phyloP scores from a whole-genome alignment of 53 echinoderm and acorn worm genomes.

The Crossaster papposus region DNA sequence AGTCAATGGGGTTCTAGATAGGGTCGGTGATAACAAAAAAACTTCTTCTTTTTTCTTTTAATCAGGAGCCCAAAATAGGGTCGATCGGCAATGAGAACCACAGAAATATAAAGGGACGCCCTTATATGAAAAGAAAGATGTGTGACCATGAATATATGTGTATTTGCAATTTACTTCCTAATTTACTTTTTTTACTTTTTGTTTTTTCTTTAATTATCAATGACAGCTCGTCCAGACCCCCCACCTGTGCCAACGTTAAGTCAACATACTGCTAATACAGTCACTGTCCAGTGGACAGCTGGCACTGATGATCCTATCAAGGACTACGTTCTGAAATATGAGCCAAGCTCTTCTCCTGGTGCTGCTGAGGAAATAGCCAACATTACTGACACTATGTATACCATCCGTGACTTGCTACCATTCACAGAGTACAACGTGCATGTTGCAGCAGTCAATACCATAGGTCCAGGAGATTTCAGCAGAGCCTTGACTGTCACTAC shows the following conservation, averaged over 20 bases:
- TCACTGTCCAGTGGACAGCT: constrained; percentile 78
- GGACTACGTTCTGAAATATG: constrained; percentile 81
- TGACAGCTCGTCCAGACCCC: constrained; percentile 80
- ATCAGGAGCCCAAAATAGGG: no score
- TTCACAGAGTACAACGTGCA: constrained; percentile 80
- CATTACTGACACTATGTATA: constrained; percentile 65
- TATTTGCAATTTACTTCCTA: no score
- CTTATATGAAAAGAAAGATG: no score
- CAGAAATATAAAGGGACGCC: no score
- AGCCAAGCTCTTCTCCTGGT: constrained; percentile 63
- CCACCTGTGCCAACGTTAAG: constrained; percentile 76
- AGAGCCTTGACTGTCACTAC: constrained; percentile 65
- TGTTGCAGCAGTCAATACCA: constrained; percentile 85
- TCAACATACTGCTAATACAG: constrained; percentile 68
- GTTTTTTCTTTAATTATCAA: constrained; percentile 16
- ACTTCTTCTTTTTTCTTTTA: no score
- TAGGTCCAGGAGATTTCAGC: constrained; percentile 88
- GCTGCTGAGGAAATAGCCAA: constrained; percentile 63
- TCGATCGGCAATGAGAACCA: no score
- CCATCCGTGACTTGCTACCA: constrained; percentile 75
- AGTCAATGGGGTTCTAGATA: no score
- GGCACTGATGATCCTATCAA: constrained; percentile 67
- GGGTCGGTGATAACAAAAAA: no score
- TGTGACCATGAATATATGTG: no score
- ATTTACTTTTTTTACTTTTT: no score